Percentiles rank a stretch among this genome's conserved stretches.
Evolutionary conservation across 2,888 invertebrate species (phyloP).

Genomic region (Pheosia tremula): DNA sequence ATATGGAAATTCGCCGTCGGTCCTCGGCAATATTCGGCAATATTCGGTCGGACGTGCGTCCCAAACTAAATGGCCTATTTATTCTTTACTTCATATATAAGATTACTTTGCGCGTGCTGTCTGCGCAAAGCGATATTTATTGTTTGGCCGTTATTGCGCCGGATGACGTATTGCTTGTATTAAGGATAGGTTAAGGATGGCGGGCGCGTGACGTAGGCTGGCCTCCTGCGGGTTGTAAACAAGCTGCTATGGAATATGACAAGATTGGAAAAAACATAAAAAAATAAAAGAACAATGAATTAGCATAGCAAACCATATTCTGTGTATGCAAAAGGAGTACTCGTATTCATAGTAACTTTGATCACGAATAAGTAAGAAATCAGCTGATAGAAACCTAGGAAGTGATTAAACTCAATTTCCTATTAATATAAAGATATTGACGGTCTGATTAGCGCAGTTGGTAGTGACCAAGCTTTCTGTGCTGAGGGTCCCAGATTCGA

Average conservation of each 20-base stretch:
- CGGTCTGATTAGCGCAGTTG: too few species aligned
- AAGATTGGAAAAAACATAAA: neutral
- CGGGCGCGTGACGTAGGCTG: conserved; percentile 54
- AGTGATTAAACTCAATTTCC: too few species aligned
- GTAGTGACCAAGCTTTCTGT: too few species aligned
- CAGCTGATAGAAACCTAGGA: too few species aligned
- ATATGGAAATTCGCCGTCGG: conserved; percentile 79
- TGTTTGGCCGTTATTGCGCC: conserved; percentile 83
- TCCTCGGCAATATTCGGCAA: conserved; percentile 82
- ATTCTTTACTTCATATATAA: conserved; percentile 84
- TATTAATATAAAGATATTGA: too few species aligned
- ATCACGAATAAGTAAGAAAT: too few species aligned
- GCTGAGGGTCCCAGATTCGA: too few species aligned
- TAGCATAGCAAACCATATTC: too few species aligned
- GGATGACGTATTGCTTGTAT: conserved; percentile 81
- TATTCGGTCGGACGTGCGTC: conserved; percentile 81
- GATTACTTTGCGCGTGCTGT: conserved; percentile 83
- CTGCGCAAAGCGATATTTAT: conserved; percentile 84
- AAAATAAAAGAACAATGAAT: neutral
- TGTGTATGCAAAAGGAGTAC: too few species aligned
- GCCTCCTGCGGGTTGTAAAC: conserved; percentile 25
- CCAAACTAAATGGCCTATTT: conserved; percentile 83
- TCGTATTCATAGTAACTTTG: too few species aligned
- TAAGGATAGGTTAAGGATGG: conserved; percentile 70
- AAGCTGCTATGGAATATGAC: neutral